These are phyloP conservation scores for Trichonephila clavipes DNA, from an alignment of 1,140 invertebrate species.

Conservation along the genomic window DNA sequence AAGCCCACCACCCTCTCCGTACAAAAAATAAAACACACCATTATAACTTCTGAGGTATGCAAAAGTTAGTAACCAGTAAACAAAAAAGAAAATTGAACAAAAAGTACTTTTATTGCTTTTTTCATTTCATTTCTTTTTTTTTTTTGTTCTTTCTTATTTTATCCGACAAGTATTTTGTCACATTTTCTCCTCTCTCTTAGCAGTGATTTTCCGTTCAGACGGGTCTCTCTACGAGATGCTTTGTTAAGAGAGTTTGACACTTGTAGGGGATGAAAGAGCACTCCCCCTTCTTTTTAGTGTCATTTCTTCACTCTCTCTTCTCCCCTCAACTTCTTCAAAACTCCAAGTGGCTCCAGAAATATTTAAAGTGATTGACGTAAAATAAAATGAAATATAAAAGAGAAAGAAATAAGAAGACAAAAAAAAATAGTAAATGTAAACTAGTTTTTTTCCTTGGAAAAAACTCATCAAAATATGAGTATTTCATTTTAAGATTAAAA, in stretches of 20 bases:
- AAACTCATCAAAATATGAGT: no score
- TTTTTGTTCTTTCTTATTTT: neutral
- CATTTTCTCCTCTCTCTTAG: neutral
- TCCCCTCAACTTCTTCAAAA: neutral
- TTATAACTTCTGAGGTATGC: conserved; percentile 27
- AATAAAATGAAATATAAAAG: neutral
- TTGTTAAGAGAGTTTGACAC: conserved; percentile 33
- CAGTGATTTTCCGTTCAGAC: neutral
- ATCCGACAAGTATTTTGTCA: neutral
- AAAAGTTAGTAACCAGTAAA: conserved; percentile 7
- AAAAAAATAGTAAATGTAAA: neutral
- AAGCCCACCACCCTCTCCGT: neutral
- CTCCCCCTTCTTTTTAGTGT: neutral
- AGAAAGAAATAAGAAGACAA: neutral
- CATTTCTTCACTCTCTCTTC: neutral
- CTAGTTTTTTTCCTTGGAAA: neutral
- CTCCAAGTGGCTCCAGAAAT: neutral
- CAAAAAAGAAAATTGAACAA: conserved; percentile 22
- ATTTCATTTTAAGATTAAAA: no score
- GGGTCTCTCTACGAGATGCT: neutral
- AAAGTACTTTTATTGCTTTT: neutral
- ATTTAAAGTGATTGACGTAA: neutral
- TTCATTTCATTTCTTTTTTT: neutral
- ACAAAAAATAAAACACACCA: neutral
- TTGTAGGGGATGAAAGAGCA: neutral